These are phyloP conservation scores for Hippoglossus hippoglossus DNA, from an alignment of 2,797 vertebrate genomes.

Conservation along the genomic window DNA sequence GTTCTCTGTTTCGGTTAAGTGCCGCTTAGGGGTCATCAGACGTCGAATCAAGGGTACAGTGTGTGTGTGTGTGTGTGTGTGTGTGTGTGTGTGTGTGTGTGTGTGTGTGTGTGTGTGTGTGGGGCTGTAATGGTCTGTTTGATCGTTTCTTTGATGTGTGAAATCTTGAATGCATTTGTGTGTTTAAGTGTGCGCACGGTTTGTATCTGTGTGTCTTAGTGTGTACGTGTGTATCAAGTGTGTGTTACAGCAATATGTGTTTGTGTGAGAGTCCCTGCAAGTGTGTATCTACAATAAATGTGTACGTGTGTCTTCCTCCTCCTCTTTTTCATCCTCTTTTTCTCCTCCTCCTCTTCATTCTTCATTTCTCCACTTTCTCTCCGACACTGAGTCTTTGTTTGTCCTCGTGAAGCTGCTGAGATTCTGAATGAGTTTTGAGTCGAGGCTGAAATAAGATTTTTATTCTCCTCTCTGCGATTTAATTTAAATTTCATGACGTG, in stretches of 20 bases:
- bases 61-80: slow-evolving; percentile 38
- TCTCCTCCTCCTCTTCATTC: neutral
- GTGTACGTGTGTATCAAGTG: neutral
- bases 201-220: neutral
- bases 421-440: neutral
- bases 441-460: neutral
- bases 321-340: neutral
- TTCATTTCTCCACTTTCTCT: neutral
- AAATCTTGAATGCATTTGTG: neutral
- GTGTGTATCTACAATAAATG: neutral
- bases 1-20: slow-evolving; percentile 95
- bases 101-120: slow-evolving; percentile 15
- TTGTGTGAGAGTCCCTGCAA: neutral
- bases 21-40: slow-evolving; percentile 93
- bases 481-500: neutral
- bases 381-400: too few species aligned
- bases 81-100: slow-evolving; percentile 40
- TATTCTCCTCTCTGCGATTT: neutral
- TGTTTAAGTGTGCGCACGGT: neutral
- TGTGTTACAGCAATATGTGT: neutral
- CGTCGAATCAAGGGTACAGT: slow-evolving; percentile 89
- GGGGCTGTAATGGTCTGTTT: neutral
- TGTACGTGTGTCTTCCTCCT: slow-evolving; percentile 1
- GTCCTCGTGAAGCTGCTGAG: neutral
- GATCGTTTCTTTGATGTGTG: neutral